Evolutionary conservation across 2,888 invertebrate genomes (phyloP), one percentile per base, ranked within the genome.

Genomic region (Caradrina clavipalpis): DNA sequence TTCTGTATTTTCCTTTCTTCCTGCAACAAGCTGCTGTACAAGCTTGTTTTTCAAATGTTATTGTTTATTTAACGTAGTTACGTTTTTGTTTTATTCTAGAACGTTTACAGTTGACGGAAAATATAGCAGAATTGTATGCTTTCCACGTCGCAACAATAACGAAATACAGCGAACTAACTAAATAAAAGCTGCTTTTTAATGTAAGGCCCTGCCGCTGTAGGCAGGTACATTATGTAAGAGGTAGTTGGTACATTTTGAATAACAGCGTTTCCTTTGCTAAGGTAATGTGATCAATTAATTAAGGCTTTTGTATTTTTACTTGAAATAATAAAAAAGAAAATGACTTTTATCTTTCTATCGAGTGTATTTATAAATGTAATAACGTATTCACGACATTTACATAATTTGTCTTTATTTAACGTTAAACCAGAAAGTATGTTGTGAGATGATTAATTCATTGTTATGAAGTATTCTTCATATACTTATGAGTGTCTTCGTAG

Each of bases 81-180:
- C 35, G 35, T 35, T 35, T 35, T 31, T 31, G 31, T 45, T 45
- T 45, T 45, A 11, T 39, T 13, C 13, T 39, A 1, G 45, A 17
- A 17, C 17, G 45, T 45, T 42, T 45, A 15, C 2, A 39, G 1
- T 59, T 47, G 7, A 47, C 39, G 19, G 54, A 65, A 62, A 45
- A 15, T 22, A n/a, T 13, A 53, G 11, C 21, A 45, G 1, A 53
- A 47, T 10, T 35, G 15, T 21, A 15, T 31, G 66, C 51, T 59
- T 59, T 69, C 53, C 15, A 22, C 7, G n/a, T 70, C 3, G n/a
- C 22, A 42, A 62, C 13, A 42, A 42, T 61, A 49, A 17, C 26
- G 19, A 71, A n/a, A 47, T 70, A 53, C 21, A 7, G 26, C 35
- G 26, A 61, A 69, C 17, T 59, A 19, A 54, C 39, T 49, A 17